Evolutionary conservation across 2,888 invertebrate species (phyloP), one percentile per base, ranked within the genome.

Genomic region (Coronaproctus castanopsis): DNA sequence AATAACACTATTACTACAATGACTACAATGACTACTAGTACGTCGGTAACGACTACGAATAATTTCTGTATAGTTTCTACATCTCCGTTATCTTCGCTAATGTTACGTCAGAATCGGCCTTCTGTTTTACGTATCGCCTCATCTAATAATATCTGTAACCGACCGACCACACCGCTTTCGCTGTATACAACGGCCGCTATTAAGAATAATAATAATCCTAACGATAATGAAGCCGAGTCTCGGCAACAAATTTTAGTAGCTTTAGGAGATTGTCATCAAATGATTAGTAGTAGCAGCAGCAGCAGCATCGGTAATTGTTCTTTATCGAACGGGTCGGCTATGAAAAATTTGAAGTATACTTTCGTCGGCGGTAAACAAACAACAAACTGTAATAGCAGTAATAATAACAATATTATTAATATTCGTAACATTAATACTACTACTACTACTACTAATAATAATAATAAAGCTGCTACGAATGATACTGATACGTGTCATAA

Each of bases 111-210:
- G 53, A 57, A 63, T 23, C 14, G 63, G 49, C 62, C 60, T 21
- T 60, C 63, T 19, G 64, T 65, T 55, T 59, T 66, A 58, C 54
- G 66, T 61, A 54, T 64, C 57, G 60, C 65, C 57, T 60, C 65
- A 57, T 51, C 62, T n/a, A n/a, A n/a, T n/a, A n/a, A n/a, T n/a
- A n/a, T n/a, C n/a, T n/a, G n/a, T n/a, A n/a, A 24, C 51, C 62
- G 59, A 61, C 57, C 53, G 24, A 62, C 55, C 54, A 64, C 56
- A 55, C 64, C 21, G 54, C 61, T 24, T 57, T 57, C 8, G 59
- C 62, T 20, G 57, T 57, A 55, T 55, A 59, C 23, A 10, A 48
- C 18, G 21, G 36, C 48, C 22, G 18, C 48, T 20, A 56, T 57
- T 36, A 50, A 51, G 54, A 57, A 57, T 49, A 21, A 24, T 19